Base-by-base conservation (phyloP, 2,797 vertebrate species). In the Adelosebastes latens region DNA sequence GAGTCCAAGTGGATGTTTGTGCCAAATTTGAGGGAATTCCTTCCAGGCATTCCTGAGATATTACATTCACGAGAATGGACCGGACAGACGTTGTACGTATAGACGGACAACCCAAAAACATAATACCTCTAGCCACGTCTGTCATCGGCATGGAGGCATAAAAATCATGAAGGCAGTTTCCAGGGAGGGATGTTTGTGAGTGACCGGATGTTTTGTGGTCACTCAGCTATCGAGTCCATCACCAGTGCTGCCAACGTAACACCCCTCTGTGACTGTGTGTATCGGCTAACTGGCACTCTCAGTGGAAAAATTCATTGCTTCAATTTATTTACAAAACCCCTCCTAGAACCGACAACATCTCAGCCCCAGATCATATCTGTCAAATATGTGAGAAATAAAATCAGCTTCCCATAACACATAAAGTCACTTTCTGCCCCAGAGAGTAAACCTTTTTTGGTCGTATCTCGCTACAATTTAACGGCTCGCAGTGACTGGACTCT, bases 221-320 rank as follows among this genome's bases (percentile, higher is more conserved):
- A 64, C 8, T 68, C 12, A 46, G 42, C 34, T 29, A 39, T 73
- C 42, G 53, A 39, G 31, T 20, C 52, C 31, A 75, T 82, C 65
- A 34, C n/a, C n/a, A 52, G 13, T 24, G 5, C 72, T 24, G 31
- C 69, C 22, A 60, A 61, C 12, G 2, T 7, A 39, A 22, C 36
- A 14, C 11, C 11, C 3, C 36, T 25, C n/a, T 25, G 32, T 69
- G 72, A 49, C 75, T 56, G 63, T 22, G 52, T 49, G 60, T n/a
- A 29, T 84, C 31, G 53, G 49, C 42, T 59, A 69, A 79, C 66
- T 76, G 79, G 36, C 34, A 42, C 4, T 36, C 68, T 68, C 18
- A 12, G 60, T 62, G 65, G 14, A 74, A 87, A 46, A 85, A 79
- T 62, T 31, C 46, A 69, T 64, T 52, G 22, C 20, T 76, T 66